Evolutionary conservation across 2,797 vertebrate species (phyloP).

Genomic region (Mus spretus): DNA sequence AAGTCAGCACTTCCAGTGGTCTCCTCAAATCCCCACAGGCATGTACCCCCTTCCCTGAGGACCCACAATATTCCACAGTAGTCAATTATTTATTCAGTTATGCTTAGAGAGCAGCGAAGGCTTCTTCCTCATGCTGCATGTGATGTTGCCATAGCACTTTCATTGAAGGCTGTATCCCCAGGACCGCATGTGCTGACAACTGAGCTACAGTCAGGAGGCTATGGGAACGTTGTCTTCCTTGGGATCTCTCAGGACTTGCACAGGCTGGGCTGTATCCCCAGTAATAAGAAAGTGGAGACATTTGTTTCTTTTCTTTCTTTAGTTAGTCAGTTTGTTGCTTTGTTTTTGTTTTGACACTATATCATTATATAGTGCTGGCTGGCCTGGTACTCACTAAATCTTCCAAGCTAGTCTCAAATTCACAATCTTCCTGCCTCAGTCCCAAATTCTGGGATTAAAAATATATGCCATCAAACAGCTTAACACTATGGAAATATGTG

Average conservation of each 20-base stretch:
- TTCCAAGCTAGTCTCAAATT: background rate
- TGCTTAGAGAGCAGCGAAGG: background rate
- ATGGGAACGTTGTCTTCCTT: background rate
- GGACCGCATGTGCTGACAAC: background rate
- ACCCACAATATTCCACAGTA: conserved; percentile 42
- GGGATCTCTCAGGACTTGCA: background rate
- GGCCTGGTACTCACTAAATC: background rate
- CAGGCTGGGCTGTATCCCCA: background rate
- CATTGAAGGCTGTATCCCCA: background rate
- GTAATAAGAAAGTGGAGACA: background rate
- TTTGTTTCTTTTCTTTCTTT: background rate
- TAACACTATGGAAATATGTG: background rate
- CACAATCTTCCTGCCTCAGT: background rate
- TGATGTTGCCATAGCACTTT: conserved; percentile 46
- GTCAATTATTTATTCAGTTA: conserved; percentile 61
- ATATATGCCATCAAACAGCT: background rate
- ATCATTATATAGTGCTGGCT: background rate
- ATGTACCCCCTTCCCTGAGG: conserved; percentile 45
- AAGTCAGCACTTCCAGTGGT: background rate
- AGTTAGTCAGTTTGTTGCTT: background rate
- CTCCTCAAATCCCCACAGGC: background rate
- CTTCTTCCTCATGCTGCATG: background rate
- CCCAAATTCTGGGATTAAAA: background rate
- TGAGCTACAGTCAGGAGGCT: background rate
- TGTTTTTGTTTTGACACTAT: background rate